Conservation (phyloP, 2,113 vertebrate genomes). For the Dicentrarchus labrax region DNA sequence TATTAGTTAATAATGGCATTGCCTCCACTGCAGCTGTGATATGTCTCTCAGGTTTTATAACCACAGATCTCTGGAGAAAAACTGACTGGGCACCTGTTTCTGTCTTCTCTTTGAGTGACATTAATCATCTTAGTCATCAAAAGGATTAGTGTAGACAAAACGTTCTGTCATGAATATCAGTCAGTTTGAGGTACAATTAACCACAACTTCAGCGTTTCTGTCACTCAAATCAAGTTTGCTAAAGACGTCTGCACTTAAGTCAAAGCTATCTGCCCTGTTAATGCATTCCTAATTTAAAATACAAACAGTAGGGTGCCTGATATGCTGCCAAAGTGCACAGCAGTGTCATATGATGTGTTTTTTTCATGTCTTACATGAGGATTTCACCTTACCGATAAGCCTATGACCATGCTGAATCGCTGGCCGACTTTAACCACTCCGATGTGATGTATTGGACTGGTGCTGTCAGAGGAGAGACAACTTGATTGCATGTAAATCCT, state of each 20-base stretch:
- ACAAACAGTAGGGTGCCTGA: slow-evolving; percentile 18
- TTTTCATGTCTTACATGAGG: slow-evolving; percentile 32
- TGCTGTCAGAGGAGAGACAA: slow-evolving; percentile 17
- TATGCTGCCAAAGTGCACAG: slow-evolving; percentile 34
- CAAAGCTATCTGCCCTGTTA: slow-evolving; percentile 27
- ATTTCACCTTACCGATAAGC: slow-evolving; percentile 34
- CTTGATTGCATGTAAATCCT: slow-evolving; percentile 57
- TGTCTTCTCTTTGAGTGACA: slow-evolving; percentile 36
- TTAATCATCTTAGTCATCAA: slow-evolving; percentile 53
- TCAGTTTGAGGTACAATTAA: slow-evolving; percentile 19
- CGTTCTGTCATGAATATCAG: slow-evolving; percentile 17
- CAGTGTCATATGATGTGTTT: slow-evolving; percentile 24
- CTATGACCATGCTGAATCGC: neutral
- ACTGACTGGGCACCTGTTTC: neutral
- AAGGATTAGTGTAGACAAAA: slow-evolving; percentile 39
- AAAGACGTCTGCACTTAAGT: slow-evolving; percentile 7
- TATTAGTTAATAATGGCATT: slow-evolving; percentile 1
- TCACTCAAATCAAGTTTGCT: slow-evolving; percentile 19
- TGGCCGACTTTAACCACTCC: slow-evolving; percentile 24
- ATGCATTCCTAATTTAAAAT: slow-evolving; percentile 34
- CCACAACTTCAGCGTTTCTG: slow-evolving; percentile 7
- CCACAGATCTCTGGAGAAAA: neutral
- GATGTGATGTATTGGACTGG: slow-evolving; percentile 3
- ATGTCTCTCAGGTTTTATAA: neutral
- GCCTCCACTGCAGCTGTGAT: neutral